Evolutionary conservation across 2,113 vertebrate species (phyloP).

Genomic region (Toxotes chatareus): DNA sequence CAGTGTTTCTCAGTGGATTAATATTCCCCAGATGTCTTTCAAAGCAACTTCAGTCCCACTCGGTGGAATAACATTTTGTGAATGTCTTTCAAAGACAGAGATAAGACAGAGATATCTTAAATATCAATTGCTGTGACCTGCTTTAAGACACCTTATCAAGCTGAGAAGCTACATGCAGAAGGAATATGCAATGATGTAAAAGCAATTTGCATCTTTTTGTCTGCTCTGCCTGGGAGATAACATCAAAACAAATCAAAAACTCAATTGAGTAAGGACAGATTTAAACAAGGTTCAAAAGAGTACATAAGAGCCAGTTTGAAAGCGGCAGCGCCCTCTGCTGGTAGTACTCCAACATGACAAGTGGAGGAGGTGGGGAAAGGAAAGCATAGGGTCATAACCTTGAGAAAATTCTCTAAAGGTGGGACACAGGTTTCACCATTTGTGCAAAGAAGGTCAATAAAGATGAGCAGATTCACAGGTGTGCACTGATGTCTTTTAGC

Average conservation of each 20-base stretch:
- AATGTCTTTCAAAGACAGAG: constrained; percentile 45
- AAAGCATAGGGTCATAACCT: constrained; percentile 2
- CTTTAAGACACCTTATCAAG: constrained; percentile 39
- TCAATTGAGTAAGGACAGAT: not conserved
- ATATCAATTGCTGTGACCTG: constrained; percentile 36
- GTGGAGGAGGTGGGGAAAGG: not conserved
- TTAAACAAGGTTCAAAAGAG: not conserved
- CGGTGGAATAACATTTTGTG: constrained; percentile 23
- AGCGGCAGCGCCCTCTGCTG: constrained; percentile 73
- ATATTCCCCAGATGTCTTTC: constrained; percentile 26
- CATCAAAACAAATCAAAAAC: constrained; percentile 44
- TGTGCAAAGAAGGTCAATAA: constrained; percentile 5
- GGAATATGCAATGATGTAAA: constrained; percentile 4
- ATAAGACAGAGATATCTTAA: constrained; percentile 38
- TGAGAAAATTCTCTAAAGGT: not conserved
- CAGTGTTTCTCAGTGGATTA: constrained; percentile 39
- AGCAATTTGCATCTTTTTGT: constrained; percentile 28
- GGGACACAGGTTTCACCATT: not conserved
- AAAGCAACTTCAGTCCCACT: constrained; percentile 35
- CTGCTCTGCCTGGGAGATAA: constrained; percentile 18
- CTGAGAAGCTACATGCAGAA: constrained; percentile 3
- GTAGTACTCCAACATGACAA: constrained; percentile 14
- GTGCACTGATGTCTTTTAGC: constrained; percentile 10
- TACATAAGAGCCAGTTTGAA: not conserved
- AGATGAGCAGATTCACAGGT: not conserved